phyloP scores from a whole-genome alignment of 1,140 invertebrate genomes.

The Drosophila bipectinata region DNA sequence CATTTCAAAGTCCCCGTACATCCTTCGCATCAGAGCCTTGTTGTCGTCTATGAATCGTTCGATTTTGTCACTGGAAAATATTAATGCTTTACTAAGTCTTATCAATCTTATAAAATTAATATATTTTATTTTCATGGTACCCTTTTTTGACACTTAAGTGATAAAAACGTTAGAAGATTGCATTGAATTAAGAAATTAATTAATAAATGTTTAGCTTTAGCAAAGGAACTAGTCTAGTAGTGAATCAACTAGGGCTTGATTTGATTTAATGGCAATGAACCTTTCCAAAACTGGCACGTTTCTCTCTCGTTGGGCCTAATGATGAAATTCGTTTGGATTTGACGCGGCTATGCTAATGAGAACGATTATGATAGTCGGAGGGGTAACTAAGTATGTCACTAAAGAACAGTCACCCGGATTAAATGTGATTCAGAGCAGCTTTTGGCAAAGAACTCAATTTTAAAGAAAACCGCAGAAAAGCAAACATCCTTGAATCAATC shows the following conservation, averaged over 20 bases:
- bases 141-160: background rate
- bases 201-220: background rate
- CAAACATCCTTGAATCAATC: slow-evolving; percentile 44
- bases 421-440: slow-evolving; percentile 39
- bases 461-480: slow-evolving; percentile 33
- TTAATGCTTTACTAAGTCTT: background rate
- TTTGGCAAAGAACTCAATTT: slow-evolving; percentile 4
- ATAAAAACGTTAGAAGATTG: slow-evolving; percentile 2
- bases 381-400: slow-evolving; percentile 10
- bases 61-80: slow-evolving; percentile 90
- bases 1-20: slow-evolving; percentile 94
- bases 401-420: slow-evolving; percentile 37
- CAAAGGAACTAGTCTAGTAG: background rate
- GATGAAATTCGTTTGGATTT: slow-evolving; percentile 32
- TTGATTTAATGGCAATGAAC: slow-evolving; percentile 4
- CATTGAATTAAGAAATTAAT: slow-evolving; percentile 11
- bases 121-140: too few species aligned
- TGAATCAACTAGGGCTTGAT: slow-evolving; percentile 12
- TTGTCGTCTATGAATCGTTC: slow-evolving; percentile 96
- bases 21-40: slow-evolving; percentile 95
- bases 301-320: slow-evolving; percentile 1
- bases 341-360: slow-evolving; percentile 39
- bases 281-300: slow-evolving; percentile 12
- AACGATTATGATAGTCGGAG: slow-evolving; percentile 2
- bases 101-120: too few species aligned